phyloP scores from a whole-genome alignment of 2,888 invertebrate genomes.

The Ormia ochracea region DNA sequence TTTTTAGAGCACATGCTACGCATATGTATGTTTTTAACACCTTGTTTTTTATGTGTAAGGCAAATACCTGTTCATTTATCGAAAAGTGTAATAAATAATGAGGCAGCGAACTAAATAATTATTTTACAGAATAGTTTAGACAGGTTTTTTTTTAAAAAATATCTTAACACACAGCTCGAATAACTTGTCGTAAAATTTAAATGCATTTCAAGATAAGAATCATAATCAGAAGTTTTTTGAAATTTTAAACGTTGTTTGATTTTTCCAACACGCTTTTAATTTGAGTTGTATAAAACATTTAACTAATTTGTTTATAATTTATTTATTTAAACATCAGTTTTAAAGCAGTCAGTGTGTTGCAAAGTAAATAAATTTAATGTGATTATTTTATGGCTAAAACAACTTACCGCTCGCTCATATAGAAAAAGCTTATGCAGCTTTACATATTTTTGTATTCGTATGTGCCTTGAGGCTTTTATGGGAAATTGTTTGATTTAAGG shows the following conservation, averaged over 20 bases:
- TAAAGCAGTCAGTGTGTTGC: not conserved
- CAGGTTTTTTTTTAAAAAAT: not conserved
- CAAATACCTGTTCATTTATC: not conserved
- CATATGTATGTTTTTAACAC: slow-evolving; percentile 42
- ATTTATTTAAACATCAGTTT: slow-evolving; percentile 14
- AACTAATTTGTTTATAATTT: slow-evolving; percentile 54
- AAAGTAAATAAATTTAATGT: not conserved
- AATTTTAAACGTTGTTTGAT: not conserved
- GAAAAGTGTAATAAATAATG: not conserved
- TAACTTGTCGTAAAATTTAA: not conserved
- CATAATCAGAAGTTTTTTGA: not conserved
- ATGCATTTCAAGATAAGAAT: not conserved
- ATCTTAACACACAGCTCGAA: not conserved
- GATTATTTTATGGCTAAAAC: slow-evolving; percentile 29
- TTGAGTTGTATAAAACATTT: slow-evolving; percentile 20
- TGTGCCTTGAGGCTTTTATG: slow-evolving; percentile 5
- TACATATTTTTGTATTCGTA: too few relatives aligned
- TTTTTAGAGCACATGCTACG: not conserved
- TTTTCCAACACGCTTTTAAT: slow-evolving; percentile 6
- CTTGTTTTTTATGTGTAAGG: not conserved
- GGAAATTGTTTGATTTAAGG: slow-evolving; percentile 8
- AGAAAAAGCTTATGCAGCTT: slow-evolving; percentile 2
- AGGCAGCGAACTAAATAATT: not conserved
- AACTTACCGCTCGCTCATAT: not conserved
- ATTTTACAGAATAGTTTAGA: not conserved